Conservation (phyloP, 2,797 vertebrate genomes). For the Eutrigla gurnardus region DNA sequence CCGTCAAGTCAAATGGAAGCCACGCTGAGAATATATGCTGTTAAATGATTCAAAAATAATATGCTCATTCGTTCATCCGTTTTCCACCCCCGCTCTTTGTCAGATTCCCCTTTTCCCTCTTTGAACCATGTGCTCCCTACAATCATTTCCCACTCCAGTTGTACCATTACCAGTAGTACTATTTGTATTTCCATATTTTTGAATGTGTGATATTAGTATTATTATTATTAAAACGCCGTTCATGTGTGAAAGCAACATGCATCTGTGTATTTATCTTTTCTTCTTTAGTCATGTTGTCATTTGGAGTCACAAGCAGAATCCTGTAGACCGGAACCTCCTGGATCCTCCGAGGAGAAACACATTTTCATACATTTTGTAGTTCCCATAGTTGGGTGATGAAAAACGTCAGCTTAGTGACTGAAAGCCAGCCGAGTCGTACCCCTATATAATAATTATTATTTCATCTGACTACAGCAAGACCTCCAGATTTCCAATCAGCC, state of each 20-base stretch:
- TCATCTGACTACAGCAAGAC: not conserved
- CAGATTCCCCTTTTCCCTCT: not conserved
- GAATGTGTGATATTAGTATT: not conserved
- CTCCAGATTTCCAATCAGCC: not conserved
- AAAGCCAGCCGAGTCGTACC: no score
- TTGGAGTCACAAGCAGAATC: not conserved
- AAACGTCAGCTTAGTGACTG: no score
- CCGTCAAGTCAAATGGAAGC: slow-evolving; percentile 39
- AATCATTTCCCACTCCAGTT: not conserved
- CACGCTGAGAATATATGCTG: slow-evolving; percentile 40
- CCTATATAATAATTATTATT: no score
- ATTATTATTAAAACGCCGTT: not conserved
- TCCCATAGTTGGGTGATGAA: not conserved
- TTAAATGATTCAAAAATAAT: slow-evolving; percentile 65
- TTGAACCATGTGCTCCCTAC: not conserved
- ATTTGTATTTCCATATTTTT: not conserved
- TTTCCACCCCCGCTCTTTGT: not conserved
- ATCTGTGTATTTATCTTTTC: not conserved
- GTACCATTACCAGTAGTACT: not conserved
- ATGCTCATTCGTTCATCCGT: slow-evolving; percentile 10
- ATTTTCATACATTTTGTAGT: not conserved
- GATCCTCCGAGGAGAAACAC: no score
- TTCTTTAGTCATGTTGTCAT: not conserved
- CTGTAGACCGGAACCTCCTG: no score
- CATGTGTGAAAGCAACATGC: not conserved